A percentile compares a stretch with the other conserved stretches of the same genome.
Conservation (phyloP, 2,113 vertebrate species). For the Microtus richardsoni region DNA sequence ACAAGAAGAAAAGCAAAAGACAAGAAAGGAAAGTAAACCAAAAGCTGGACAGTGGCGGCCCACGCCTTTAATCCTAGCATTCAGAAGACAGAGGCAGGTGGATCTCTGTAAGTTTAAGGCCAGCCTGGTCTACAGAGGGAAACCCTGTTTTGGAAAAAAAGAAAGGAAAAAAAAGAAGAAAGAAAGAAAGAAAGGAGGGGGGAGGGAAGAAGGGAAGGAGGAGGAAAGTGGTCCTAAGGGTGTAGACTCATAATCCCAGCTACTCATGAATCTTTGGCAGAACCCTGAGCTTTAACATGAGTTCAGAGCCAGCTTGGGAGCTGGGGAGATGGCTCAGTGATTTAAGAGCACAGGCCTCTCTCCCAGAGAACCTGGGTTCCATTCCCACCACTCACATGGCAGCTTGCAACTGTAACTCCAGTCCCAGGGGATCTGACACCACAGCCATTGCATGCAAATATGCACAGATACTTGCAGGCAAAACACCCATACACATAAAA, state of each 20-base stretch:
- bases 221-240: background rate
- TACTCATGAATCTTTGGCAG: background rate
- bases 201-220: fast-evolving
- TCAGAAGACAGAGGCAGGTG: background rate
- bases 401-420: background rate
- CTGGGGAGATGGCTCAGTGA: background rate
- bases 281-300: background rate
- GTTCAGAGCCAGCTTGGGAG: background rate
- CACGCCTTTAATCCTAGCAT: background rate
- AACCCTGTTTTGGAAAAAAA: too few species aligned
- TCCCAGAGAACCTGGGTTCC: background rate
- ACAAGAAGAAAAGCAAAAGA: background rate
- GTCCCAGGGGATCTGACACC: too few species aligned
- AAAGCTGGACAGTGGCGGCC: background rate
- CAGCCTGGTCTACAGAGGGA: background rate
- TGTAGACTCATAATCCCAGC: background rate
- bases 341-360: background rate
- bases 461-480: background rate
- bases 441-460: background rate
- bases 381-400: background rate
- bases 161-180: background rate
- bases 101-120: background rate
- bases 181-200: too few species aligned
- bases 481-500: background rate
- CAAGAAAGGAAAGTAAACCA: background rate